Base-by-base conservation (phyloP, 2,888 invertebrate species). In the Azorinus chamasolen region DNA sequence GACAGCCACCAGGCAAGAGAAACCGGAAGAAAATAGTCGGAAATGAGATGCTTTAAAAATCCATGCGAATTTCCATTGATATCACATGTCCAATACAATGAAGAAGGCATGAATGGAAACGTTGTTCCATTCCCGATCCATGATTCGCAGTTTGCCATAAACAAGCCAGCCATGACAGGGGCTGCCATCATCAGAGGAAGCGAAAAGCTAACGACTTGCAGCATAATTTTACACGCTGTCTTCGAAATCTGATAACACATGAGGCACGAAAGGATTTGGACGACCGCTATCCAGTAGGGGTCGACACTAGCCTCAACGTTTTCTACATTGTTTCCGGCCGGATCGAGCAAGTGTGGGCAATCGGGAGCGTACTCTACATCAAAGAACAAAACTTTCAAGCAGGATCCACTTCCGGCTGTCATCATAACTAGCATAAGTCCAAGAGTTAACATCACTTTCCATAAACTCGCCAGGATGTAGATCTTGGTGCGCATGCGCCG, bases 171-270 rank as follows among this genome's bases (percentile, higher is more conserved):
- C 0, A 97, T 96, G 16, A 98, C 95, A 0, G 99, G 99, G 68
- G 98, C 97, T 0, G 97, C 96, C 78, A 99, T 95, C 93, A 97
- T 97, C 6, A 99, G 96, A 0, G 99, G 99, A 87, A 99, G 97
- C 0, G 99, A 98, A 91, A 98, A 99, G 91, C 98, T 98, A 94
- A 98, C 97, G 24, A 98, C 97, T 94, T 99, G 99, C 84, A 99
- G 98, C 88, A 98, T 95, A 89, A 98, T 98, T 94, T 98, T 98
- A 94, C 98, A 98, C 2, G 98, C 97, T 86, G 98, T 98, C 94
- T 98, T 98, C 20, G 97, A 97, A 89, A 97, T 97, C 84, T 98
- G 96, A 90, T 98, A 98, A 88, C 97, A 97, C 58, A 97, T 94
- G 90, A 97, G 97, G 4, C 97, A 96, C 1, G 97, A 95, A 63